phyloP scores from a whole-genome alignment of 2,113 vertebrate genomes.

The Antennarius striatus region DNA sequence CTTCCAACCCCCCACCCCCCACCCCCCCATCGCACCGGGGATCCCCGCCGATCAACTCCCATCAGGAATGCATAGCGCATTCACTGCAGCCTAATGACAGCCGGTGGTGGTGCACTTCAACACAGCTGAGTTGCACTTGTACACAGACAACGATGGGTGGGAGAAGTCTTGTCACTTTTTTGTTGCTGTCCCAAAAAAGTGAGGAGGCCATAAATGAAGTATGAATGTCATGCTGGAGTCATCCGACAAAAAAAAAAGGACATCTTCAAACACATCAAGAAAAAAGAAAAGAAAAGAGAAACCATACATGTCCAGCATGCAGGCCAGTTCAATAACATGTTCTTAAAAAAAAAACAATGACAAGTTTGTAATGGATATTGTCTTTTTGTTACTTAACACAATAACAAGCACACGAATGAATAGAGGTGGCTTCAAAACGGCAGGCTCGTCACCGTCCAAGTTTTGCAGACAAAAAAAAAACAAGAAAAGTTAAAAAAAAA shows the following conservation, averaged over 20 bases:
- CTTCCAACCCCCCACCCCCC: slow-evolving; percentile 65
- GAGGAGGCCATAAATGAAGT: slow-evolving; percentile 89
- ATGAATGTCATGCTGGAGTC: slow-evolving; percentile 97
- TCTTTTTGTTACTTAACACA: slow-evolving; percentile 91
- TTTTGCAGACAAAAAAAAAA: slow-evolving; percentile 81
- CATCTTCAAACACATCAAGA: slow-evolving; percentile 89
- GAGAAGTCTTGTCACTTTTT: slow-evolving; percentile 92
- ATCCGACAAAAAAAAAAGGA: slow-evolving; percentile 83
- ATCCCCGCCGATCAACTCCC: slow-evolving; percentile 84
- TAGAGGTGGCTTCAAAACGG: slow-evolving; percentile 90
- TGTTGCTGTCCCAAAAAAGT: slow-evolving; percentile 94
- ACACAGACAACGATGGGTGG: slow-evolving; percentile 67
- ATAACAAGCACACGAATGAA: slow-evolving; percentile 92
- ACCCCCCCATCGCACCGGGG: slow-evolving; percentile 74
- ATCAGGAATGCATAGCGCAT: slow-evolving; percentile 87
- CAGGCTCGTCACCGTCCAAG: slow-evolving; percentile 86
- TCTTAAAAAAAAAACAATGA: slow-evolving; percentile 66
- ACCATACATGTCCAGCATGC: slow-evolving; percentile 99
- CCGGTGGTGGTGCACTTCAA: slow-evolving; percentile 86
- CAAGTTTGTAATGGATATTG: slow-evolving; percentile 76
- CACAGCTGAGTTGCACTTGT: slow-evolving; percentile 86
- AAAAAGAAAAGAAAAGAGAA: slow-evolving; percentile 30
- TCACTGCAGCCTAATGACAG: slow-evolving; percentile 80
- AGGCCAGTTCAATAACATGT: slow-evolving; percentile 93
- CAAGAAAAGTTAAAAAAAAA: slow-evolving; percentile 38